Evolutionary conservation across 2,888 invertebrate genomes (phyloP), one percentile per base, ranked within the genome.

Genomic region (Limnephilus marmoratus): DNA sequence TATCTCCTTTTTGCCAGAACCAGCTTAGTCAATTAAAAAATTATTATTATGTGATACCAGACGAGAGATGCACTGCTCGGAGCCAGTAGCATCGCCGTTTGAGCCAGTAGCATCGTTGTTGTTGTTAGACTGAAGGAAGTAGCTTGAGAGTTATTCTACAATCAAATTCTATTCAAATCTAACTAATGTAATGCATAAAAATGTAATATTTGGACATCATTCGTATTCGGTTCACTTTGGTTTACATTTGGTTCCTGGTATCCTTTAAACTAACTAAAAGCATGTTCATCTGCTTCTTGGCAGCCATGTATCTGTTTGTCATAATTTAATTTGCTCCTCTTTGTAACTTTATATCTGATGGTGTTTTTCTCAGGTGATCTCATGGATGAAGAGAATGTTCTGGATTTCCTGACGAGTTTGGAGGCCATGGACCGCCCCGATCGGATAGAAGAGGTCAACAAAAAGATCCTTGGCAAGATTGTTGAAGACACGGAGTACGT

Each of bases 401-500:
- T 99, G 95, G 98, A 99, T 96, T 99, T 99, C 96, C 96, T 99
- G 94, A 99, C 99, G 94, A 98, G 98, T 95, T 97, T 99, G 94
- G 99, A 99, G 96, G 98, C 99, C 94, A 98, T 99, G 98, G 99
- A 99, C 95, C 96, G 98, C 94, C 99, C 99, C 89, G 99, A 99
- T 96, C 97, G 99, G 95, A 99, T 99, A 95, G 99, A 99, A 96
- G 99, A 99, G 96, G 99, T 99, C 91, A 99, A 99, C 95, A 97
- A 98, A 93, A 98, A 98, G 95, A 98, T 99, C 94, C 96, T 99
- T 94, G 97, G 97, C 93, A 99, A 98, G 96, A 98, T 99, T 94
- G 98, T 99, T 94, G 98, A 98, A 95, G 98, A 99, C 94, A 98
- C 98, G 41, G 98, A 98, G 94, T 99, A 98, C 95, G 98, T 99